These are phyloP conservation scores for Drosophila mayaguana DNA, from an alignment of 2,888 invertebrate genomes.

Conservation along the genomic window DNA sequence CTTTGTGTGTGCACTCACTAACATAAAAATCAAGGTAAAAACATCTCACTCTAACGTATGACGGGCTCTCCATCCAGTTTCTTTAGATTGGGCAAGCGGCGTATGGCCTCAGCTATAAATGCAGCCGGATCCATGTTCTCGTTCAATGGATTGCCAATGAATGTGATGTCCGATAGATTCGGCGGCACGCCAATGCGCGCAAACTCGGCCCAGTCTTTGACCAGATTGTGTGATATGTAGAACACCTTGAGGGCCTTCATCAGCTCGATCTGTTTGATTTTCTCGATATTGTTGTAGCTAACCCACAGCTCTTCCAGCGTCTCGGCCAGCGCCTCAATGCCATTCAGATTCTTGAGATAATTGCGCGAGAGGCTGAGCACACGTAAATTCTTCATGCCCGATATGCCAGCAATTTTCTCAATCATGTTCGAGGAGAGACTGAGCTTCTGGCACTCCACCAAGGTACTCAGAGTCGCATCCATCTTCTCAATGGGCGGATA, in stretches of 20 bases:
- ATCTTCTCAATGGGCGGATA: conserved; percentile 98
- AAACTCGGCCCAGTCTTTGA: conserved; percentile 96
- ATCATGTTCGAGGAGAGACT: conserved; percentile 97
- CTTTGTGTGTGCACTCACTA: neutral
- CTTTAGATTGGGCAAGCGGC: conserved; percentile 90
- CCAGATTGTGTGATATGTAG: conserved; percentile 92
- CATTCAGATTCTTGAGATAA: conserved; percentile 94
- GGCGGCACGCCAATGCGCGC: conserved; percentile 91
- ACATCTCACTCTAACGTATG: conserved; percentile 49
- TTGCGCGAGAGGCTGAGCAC: conserved; percentile 95
- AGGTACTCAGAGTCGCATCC: conserved; percentile 92
- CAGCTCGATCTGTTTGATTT: conserved; percentile 93
- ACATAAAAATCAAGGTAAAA: neutral
- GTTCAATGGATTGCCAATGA: conserved; percentile 92
- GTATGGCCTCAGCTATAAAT: conserved; percentile 90
- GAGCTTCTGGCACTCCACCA: conserved; percentile 92
- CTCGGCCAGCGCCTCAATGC: conserved; percentile 94
- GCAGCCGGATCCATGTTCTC: conserved; percentile 90
- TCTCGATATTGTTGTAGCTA: conserved; percentile 96
- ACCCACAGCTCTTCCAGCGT: conserved; percentile 97
- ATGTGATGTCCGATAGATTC: conserved; percentile 91
- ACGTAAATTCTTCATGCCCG: conserved; percentile 92
- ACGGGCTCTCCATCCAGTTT: conserved; percentile 91
- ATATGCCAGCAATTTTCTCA: conserved; percentile 94
- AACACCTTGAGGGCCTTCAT: conserved; percentile 93